Base-by-base conservation (phyloP, 2,888 invertebrate genomes). In the Thereva unica region DNA sequence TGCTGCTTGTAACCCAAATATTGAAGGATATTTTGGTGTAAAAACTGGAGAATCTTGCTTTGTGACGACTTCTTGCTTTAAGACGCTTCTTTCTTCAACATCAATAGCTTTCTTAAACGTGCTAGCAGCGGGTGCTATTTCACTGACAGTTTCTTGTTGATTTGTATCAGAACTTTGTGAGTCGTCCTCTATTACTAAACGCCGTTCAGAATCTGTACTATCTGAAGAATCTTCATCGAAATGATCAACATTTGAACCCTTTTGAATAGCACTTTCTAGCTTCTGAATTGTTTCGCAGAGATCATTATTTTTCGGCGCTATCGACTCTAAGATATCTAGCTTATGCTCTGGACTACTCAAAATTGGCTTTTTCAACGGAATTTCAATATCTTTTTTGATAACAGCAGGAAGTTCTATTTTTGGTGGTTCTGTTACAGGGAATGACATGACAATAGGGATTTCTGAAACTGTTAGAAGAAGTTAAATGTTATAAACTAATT, bases 271-370 rank as follows among this genome's bases (percentile, higher is more conserved):
- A 67, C 79, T 79, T 70, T 81, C 81, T 37, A 87, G 75, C 74
- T 87, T 87, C 76, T 86, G 86, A 74, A 87, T 87, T 1, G 86
- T 87, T 70, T 86, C 87, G 71, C 84, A 85, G 8, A 87, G 76
- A 44, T 86, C 86, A 72, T 85, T 85, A 69, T 86, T 86, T 71
- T 84, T 86, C 0, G 77, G 77, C 35, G 76, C 71, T 66, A 80
- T 75, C 12, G 80, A 76, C 61, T 81, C 80, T 8, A 81, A 70
- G 47, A 81, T 77, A 61, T 78, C 77, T 6, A 74, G 73, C 68
- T 76, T 80, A 4, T 76, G 78, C 55, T 79, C 81, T 3, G 78
- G 80, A 41, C 77, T 79, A 7, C 74, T 76, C 65, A 77, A 68
- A 10, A 76, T 68, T 10, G 76, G 74, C 4, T 75, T 74, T 41